Conservation (phyloP, 1,140 invertebrate species). For the Pogonomyrmex barbatus region DNA sequence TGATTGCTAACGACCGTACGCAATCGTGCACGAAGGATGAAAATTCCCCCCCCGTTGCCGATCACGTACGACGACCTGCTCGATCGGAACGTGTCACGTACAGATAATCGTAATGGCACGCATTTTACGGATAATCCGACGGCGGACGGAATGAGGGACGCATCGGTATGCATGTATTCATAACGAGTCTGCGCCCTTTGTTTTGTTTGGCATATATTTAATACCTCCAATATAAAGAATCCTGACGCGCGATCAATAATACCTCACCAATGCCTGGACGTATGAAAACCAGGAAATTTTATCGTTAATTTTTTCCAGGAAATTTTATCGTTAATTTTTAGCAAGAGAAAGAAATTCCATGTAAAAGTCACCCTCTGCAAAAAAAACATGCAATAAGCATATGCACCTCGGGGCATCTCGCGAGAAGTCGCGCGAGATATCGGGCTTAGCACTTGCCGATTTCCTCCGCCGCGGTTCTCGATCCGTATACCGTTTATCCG, state of each 20-base stretch:
- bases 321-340: background rate
- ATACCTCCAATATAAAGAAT: background rate
- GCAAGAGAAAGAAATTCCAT: background rate
- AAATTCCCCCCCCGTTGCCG: conserved; percentile 61
- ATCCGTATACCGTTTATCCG: conserved; percentile 27
- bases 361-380: background rate
- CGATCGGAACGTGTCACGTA: conserved; percentile 72
- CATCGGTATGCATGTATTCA: conserved; percentile 66
- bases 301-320: background rate
- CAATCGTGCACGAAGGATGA: conserved; percentile 67
- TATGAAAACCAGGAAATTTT: background rate
- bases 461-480: background rate
- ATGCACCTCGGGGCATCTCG: background rate
- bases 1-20: conserved; percentile 64
- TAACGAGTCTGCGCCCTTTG: conserved; percentile 32
- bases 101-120: conserved; percentile 75
- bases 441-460: background rate
- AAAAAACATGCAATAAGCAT: background rate
- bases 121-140: conserved; percentile 73
- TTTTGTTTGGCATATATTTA: conserved; percentile 42
- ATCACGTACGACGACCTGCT: conserved; percentile 72
- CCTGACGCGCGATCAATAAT: background rate
- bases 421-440: background rate
- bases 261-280: background rate
- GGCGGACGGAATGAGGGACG: conserved; percentile 48